Evolutionary conservation across 2,113 vertebrate genomes (phyloP).

Genomic region (Tichodroma muraria): DNA sequence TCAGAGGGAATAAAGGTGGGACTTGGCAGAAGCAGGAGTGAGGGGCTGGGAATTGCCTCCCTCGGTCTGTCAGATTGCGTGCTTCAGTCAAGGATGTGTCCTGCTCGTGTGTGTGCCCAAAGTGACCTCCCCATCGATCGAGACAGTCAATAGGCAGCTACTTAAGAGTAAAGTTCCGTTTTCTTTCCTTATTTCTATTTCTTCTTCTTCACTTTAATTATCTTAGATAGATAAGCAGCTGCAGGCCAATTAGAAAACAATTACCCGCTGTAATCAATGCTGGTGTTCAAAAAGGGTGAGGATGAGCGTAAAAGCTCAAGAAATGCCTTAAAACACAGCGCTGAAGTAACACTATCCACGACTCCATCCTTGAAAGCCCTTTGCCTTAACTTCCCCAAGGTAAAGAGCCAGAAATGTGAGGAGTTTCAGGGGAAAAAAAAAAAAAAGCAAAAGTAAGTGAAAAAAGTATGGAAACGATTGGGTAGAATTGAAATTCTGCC

Average conservation of each 20-base stretch:
- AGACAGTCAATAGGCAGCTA: conserved; percentile 39
- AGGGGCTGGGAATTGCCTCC: background rate
- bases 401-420: background rate
- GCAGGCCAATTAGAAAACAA: conserved; percentile 69
- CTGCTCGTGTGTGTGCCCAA: background rate
- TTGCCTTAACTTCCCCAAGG: background rate
- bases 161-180: conserved; percentile 48
- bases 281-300: background rate
- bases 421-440: background rate
- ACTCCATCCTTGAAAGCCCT: background rate
- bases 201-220: conserved; percentile 62
- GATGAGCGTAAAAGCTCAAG: background rate
- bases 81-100: background rate
- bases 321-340: background rate
- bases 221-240: conserved; percentile 64
- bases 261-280: conserved; percentile 54
- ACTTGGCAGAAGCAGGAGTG: background rate
- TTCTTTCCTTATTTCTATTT: conserved; percentile 3
- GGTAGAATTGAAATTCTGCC: too few relatives aligned
- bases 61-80: background rate
- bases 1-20: background rate
- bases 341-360: background rate
- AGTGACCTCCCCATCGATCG: conserved; percentile 52
- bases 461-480: background rate
- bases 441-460: background rate